phyloP scores from a whole-genome alignment of 2,888 invertebrate genomes.

The Synergus itoensis region DNA sequence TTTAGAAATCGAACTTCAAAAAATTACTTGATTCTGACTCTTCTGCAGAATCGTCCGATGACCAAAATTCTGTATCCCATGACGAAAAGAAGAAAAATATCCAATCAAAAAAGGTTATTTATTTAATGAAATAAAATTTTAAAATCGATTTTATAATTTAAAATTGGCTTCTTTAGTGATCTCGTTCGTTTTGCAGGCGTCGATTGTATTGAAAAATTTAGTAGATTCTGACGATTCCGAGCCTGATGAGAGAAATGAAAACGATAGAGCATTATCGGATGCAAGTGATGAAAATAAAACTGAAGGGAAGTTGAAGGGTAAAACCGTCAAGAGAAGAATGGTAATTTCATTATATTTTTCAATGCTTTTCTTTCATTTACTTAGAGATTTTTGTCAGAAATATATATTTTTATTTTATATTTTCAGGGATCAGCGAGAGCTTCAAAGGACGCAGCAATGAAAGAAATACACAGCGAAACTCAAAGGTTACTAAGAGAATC shows the following conservation, averaged over 20 bases:
- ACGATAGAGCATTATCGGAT: not conserved
- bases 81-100: constrained; percentile 27
- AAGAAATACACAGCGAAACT: constrained; percentile 90
- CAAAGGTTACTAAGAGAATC: constrained; percentile 90
- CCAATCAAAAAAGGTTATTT: constrained; percentile 43
- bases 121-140: constrained; percentile 25
- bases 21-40: constrained; percentile 51
- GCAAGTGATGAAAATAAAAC: not conserved
- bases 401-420: constrained; percentile 5
- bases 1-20: not conserved
- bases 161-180: not conserved
- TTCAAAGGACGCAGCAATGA: constrained; percentile 82
- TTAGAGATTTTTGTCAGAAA: not conserved
- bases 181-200: not conserved
- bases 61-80: constrained; percentile 44
- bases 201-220: constrained; percentile 7
- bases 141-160: not conserved
- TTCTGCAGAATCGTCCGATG: constrained; percentile 5
- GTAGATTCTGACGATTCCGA: constrained; percentile 28
- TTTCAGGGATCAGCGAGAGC: constrained; percentile 57
- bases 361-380: not conserved
- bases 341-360: not conserved
- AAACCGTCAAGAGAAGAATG: not conserved
- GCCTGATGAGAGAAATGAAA: constrained; percentile 18
- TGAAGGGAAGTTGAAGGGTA: not conserved